Evolutionary conservation across 2,888 invertebrate species (phyloP), one percentile per base, ranked within the genome.

Genomic region (Lithophane semibrunnea): DNA sequence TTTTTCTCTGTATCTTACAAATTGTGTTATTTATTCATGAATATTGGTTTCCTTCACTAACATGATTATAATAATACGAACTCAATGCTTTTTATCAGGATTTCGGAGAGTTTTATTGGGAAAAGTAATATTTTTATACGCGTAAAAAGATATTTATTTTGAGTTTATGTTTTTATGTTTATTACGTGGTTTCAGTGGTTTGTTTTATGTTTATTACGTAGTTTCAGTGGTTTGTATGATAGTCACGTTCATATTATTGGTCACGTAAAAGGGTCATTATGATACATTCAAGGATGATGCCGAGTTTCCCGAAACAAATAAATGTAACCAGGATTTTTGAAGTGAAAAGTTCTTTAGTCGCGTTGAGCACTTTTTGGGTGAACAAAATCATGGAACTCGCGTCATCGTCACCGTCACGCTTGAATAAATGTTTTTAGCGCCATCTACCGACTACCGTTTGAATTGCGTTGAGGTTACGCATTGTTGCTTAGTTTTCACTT

Each of bases 11-110:
- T 77, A 63, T 58, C 66, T 12, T n/a, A 65, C n/a, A 71, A 73
- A 77, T 66, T 67, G 52, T 63, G 66, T 75, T 78, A 73, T 85
- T 67, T 84, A 75, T 75, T 86, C 86, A 86, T 69, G 79, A 79
- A 70, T 74, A 83, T 75, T 71, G 65, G 24, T 74, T 58, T 73
- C 42, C 73, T 83, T 77, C 49, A 60, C 44, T 75, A 60, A 84
- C 49, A 71, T 58, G 47, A 79, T 73, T 73, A 73, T 73, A 67
- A 58, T 82, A 72, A 68, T 49, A 74, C n/a, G 24, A 13, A 21
- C 8, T 60, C 72, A 79, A 61, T 73, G 52, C 60, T 82, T 65
- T 42, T 12, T 54, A 42, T 0, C 12, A 29, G 44, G 47, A 54
- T 75, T 82, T 37, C 54, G 10, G 4, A 24, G 52, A 60, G 7